These are phyloP conservation scores for Aphelinus atriplicis DNA, from an alignment of 1,140 invertebrate genomes.

Conservation along the genomic window DNA sequence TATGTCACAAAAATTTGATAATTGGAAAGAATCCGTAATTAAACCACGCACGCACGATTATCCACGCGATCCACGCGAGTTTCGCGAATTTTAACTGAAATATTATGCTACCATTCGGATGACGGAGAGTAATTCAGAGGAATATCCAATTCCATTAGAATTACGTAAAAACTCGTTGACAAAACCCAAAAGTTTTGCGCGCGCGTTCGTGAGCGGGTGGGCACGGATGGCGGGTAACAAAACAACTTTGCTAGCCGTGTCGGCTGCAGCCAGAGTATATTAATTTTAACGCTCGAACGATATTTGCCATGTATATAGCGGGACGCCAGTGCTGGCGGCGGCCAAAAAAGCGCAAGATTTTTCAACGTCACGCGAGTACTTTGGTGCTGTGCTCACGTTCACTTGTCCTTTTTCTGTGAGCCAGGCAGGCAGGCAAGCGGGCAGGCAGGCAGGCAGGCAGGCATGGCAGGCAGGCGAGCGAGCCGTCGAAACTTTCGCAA, in stretches of 20 bases:
- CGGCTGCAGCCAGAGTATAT: slow-evolving; percentile 1
- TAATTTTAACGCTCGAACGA: slow-evolving; percentile 28
- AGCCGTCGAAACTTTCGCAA: slow-evolving; percentile 25
- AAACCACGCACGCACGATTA: no score
- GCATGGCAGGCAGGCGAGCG: not conserved
- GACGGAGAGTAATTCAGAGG: no score
- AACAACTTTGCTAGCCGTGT: slow-evolving; percentile 3
- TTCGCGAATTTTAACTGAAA: no score
- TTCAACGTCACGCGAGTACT: slow-evolving; percentile 7
- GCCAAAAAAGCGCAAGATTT: slow-evolving; percentile 16
- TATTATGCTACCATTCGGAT: no score
- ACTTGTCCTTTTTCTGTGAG: not conserved
- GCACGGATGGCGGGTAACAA: not conserved
- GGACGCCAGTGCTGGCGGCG: no score
- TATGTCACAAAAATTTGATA: no score
- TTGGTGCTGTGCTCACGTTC: not conserved
- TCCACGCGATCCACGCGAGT: no score
- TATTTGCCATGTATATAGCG: not conserved
- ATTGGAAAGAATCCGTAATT: no score
- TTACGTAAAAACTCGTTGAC: no score
- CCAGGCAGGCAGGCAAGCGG: not conserved
- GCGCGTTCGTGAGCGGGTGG: no score
- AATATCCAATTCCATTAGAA: no score
- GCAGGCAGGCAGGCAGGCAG: not conserved
- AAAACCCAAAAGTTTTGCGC: no score